Conservation (phyloP, 2,888 invertebrate species). For the Platerodrilus igneus region DNA sequence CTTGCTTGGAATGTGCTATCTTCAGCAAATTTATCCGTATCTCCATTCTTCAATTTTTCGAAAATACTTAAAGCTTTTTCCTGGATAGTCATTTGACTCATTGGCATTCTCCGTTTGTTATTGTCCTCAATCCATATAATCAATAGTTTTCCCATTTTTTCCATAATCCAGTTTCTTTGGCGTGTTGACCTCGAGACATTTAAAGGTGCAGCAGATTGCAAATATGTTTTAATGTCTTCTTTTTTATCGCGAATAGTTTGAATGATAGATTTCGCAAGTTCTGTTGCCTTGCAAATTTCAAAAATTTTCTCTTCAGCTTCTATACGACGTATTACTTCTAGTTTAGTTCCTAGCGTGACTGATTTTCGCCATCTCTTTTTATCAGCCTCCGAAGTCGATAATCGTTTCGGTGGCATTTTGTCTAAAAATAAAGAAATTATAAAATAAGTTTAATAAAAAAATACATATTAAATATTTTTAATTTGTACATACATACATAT, state of each 20-base stretch:
- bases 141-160: slow-evolving; percentile 27
- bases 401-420: too few species aligned
- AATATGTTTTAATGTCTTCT: slow-evolving; percentile 23
- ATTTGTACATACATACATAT: too few species aligned
- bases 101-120: slow-evolving; percentile 26
- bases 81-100: slow-evolving; percentile 29
- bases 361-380: slow-evolving; percentile 23
- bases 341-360: slow-evolving; percentile 19
- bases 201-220: slow-evolving; percentile 27
- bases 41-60: slow-evolving; percentile 26
- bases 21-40: slow-evolving; percentile 16
- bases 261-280: slow-evolving; percentile 25
- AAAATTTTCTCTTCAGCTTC: slow-evolving; percentile 23
- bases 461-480: too few species aligned
- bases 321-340: slow-evolving; percentile 24
- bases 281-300: slow-evolving; percentile 24
- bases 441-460: too few species aligned
- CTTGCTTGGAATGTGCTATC: too few species aligned
- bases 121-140: slow-evolving; percentile 27
- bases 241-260: slow-evolving; percentile 27
- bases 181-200: slow-evolving; percentile 29
- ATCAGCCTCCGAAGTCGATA: too few species aligned
- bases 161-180: slow-evolving; percentile 26
- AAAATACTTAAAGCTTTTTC: slow-evolving; percentile 30
- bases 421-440: too few species aligned